Percentiles rank a stretch among this genome's conserved stretches.
Conservation (phyloP, 2,797 vertebrate genomes). For the Chelmon rostratus region DNA sequence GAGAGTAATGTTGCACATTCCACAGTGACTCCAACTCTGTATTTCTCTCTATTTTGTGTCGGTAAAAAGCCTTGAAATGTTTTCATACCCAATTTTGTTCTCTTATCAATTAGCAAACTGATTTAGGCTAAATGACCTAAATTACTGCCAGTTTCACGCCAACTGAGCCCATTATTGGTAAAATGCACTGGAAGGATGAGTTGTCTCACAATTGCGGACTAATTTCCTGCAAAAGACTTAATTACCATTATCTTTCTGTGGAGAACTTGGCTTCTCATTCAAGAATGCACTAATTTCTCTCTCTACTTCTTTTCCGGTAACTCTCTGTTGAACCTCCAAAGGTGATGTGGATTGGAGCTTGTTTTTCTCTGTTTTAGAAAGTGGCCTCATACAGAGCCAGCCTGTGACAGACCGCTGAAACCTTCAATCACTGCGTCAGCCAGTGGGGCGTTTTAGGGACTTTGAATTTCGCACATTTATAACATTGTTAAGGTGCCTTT, state of each 20-base stretch:
- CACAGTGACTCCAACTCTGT: background rate
- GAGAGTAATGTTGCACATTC: background rate
- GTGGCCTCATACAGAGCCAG: background rate
- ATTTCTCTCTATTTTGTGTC: background rate
- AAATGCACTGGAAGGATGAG: conserved; percentile 31
- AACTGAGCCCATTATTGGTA: conserved; percentile 20
- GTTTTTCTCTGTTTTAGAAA: background rate
- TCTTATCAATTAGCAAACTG: conserved; percentile 20
- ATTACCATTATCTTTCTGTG: conserved; percentile 26
- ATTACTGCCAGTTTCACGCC: conserved; percentile 15
- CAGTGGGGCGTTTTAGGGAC: background rate
- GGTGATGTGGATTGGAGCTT: background rate
- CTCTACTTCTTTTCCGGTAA: background rate
- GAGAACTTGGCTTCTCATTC: conserved; percentile 7
- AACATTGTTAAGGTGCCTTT: background rate
- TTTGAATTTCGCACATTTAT: background rate
- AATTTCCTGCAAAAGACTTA: conserved; percentile 33
- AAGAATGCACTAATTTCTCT: conserved; percentile 11
- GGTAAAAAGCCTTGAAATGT: conserved; percentile 1
- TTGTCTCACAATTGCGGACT: conserved; percentile 14
- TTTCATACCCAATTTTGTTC: conserved; percentile 1
- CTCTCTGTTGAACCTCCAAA: conserved; percentile 2
- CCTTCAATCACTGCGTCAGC: background rate
- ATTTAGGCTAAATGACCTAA: conserved; percentile 27
- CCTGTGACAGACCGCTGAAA: background rate